Conservation (phyloP, 2,888 invertebrate genomes). For the Cerastis leucographa region DNA sequence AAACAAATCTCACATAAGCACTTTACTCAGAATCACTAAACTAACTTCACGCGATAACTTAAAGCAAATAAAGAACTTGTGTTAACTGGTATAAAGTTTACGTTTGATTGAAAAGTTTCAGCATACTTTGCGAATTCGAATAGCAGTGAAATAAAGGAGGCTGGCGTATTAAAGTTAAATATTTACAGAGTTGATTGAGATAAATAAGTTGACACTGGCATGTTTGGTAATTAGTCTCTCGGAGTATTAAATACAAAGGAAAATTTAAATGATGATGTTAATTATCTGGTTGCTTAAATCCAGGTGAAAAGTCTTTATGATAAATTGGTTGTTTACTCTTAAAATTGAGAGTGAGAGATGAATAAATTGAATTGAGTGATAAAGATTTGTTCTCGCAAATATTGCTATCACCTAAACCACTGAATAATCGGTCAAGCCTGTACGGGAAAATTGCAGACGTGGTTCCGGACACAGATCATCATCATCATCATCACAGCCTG, state of each 20-base stretch:
- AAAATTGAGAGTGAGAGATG: neutral
- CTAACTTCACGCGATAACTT: constrained; percentile 36
- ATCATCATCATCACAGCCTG: no score
- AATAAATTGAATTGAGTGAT: no score
- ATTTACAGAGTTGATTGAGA: constrained; percentile 46
- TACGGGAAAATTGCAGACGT: neutral
- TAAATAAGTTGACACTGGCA: constrained; percentile 10
- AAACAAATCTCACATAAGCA: constrained; percentile 33
- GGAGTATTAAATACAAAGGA: constrained; percentile 3
- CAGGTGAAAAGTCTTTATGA: neutral
- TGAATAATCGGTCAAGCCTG: neutral
- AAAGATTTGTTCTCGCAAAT: neutral
- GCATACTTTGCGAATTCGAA: constrained; percentile 15
- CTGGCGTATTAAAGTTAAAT: constrained; percentile 31
- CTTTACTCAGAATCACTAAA: constrained; percentile 7
- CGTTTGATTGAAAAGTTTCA: constrained; percentile 42
- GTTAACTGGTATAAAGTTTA: constrained; percentile 20
- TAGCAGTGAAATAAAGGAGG: constrained; percentile 15
- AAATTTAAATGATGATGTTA: constrained; percentile 7
- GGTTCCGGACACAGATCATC: neutral
- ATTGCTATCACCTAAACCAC: no score
- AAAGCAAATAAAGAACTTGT: constrained; percentile 47
- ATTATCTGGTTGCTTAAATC: constrained; percentile 9
- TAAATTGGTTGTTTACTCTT: neutral
- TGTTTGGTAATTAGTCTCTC: constrained; percentile 38